A percentile compares a stretch with the other conserved stretches of the same genome.
Conservation (phyloP, 1,140 invertebrate species). For the Thaumetopoea pityocampa region DNA sequence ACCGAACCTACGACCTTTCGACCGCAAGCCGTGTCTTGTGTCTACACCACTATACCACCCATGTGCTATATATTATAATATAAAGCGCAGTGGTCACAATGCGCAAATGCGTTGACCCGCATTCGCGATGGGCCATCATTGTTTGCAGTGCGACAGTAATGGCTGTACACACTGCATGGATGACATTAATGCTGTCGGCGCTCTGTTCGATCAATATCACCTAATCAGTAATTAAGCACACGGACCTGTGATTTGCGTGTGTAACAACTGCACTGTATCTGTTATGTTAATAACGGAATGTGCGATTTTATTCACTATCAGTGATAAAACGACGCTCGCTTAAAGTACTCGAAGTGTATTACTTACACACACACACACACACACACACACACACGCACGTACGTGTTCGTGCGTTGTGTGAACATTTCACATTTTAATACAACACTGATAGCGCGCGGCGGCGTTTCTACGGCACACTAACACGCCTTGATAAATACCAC, state of each 20-base stretch:
- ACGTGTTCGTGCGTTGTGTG: too few species aligned
- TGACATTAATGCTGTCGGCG: conserved; percentile 40
- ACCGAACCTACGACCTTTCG: too few species aligned
- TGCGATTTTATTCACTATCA: conserved; percentile 14
- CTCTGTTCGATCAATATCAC: conserved; percentile 59
- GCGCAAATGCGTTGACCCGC: conserved; percentile 54
- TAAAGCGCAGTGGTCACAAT: conserved; percentile 22
- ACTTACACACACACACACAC: too few species aligned
- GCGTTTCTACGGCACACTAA: too few species aligned
- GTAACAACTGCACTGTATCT: conserved; percentile 2
- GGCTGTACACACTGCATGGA: conserved; percentile 47
- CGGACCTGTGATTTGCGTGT: conserved; percentile 4
- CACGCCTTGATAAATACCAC: too few species aligned
- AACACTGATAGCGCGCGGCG: too few species aligned
- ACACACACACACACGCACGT: neutral
- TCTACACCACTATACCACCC: too few species aligned
- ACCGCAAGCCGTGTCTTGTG: too few species aligned
- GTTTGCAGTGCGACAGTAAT: conserved; percentile 56
- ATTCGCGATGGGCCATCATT: conserved; percentile 62
- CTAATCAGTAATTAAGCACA: conserved; percentile 41
- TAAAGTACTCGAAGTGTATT: too few species aligned
- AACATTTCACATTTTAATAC: too few species aligned
- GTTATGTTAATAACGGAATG: conserved; percentile 11
- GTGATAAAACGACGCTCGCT: conserved; percentile 14
- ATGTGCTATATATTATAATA: too few species aligned